Evolutionary conservation across 2,797 vertebrate species (phyloP).

Genomic region (Myoxocephalus aenaeus): DNA sequence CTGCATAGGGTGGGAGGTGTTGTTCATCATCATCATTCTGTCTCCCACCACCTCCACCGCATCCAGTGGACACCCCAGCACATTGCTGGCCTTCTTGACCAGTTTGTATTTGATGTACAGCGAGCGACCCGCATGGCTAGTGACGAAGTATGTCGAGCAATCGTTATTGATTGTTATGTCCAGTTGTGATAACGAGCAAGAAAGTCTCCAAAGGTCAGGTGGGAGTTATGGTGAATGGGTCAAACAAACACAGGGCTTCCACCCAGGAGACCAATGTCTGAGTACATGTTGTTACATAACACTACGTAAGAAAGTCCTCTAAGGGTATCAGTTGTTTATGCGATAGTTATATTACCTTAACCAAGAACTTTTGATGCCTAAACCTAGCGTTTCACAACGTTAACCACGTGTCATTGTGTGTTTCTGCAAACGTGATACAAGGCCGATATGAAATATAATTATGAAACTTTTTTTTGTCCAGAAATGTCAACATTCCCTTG

Average conservation of each 20-base stretch:
- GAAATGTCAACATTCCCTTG: neutral
- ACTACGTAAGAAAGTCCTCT: neutral
- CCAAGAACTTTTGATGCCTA: neutral
- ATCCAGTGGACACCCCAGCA: too few relatives aligned
- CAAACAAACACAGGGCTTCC: neutral
- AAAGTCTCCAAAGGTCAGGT: neutral
- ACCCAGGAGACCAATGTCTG: neutral
- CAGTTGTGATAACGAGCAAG: neutral
- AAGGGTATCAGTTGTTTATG: neutral
- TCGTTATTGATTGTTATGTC: neutral
- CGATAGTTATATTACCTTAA: neutral
- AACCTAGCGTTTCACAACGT: neutral
- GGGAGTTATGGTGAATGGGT: too few relatives aligned
- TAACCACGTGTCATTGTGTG: neutral
- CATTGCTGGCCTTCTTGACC: too few relatives aligned
- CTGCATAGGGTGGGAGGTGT: too few relatives aligned
- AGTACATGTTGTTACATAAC: neutral
- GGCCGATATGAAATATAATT: neutral
- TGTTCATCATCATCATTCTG: too few relatives aligned
- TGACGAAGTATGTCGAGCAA: neutral
- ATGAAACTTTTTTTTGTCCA: neutral
- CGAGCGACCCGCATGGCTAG: too few relatives aligned
- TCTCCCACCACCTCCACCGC: too few relatives aligned
- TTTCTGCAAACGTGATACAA: neutral
- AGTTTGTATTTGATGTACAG: too few relatives aligned